phyloP scores from a whole-genome alignment of 2,797 vertebrate genomes.

The Carcharodon carcharias region DNA sequence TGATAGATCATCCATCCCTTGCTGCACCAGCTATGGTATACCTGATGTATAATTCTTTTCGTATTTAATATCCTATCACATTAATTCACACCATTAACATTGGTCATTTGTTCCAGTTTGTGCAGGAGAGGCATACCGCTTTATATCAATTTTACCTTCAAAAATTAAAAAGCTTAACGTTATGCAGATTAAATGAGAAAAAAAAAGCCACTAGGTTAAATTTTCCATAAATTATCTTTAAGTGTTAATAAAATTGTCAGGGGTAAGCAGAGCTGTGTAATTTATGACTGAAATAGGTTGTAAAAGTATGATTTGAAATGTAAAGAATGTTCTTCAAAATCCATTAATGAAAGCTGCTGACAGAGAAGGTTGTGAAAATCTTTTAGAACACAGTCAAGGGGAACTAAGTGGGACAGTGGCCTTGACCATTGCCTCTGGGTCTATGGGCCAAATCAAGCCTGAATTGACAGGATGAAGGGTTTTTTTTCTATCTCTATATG shows the following conservation, averaged over 20 bases:
- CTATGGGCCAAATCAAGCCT: neutral
- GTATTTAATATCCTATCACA: conserved; percentile 14
- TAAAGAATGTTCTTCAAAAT: conserved; percentile 20
- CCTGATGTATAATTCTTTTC: conserved; percentile 23
- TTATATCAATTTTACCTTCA: conserved; percentile 8
- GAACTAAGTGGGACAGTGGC: neutral
- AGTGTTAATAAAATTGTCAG: conserved; percentile 23
- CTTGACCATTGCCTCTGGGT: neutral
- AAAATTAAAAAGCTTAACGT: conserved; percentile 14
- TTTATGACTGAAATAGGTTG: conserved; percentile 10
- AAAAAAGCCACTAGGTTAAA: conserved; percentile 18
- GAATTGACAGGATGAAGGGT: neutral
- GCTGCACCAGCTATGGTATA: neutral
- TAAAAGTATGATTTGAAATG: neutral
- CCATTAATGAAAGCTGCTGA: conserved; percentile 19
- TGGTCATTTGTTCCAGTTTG: neutral
- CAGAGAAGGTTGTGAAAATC: neutral
- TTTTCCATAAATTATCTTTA: conserved; percentile 34
- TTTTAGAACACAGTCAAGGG: neutral
- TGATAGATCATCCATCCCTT: neutral
- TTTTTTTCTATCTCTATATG: neutral
- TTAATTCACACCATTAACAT: conserved; percentile 32
- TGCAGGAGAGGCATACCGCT: neutral
- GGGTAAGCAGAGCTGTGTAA: neutral
- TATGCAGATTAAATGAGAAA: conserved; percentile 19